Base-by-base conservation (phyloP, 2,888 invertebrate genomes). In the Drosophila imparisetae region DNA sequence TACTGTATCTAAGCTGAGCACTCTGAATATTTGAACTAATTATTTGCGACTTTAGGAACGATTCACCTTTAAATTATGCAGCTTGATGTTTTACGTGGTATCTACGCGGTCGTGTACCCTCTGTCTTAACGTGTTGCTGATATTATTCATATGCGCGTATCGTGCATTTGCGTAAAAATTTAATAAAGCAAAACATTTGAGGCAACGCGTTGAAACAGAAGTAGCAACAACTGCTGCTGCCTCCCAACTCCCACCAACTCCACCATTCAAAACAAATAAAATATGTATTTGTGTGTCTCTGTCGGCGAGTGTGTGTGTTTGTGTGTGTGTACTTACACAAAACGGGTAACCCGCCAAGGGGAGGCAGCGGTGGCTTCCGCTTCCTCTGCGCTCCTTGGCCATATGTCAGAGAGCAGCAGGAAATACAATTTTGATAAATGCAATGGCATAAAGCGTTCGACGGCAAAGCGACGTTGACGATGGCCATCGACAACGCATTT, bases 111-210 rank as follows among this genome's bases (percentile, higher is more conserved):
- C 68, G 18, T 8, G 8, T 11, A n/a, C 24, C 27, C 27, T 15
- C 0, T 7, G 3, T 30, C 27, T 27, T 24, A 27, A 4, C 38
- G 45, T 38, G 27, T 61, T 63, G 48, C 72, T 68, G 57, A 75
- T 85, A 72, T 86, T 86, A 87, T 89, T 89, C 86, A 89, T 87
- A 82, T 81, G 72, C 78, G 82, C 76, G 89, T 78, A 76, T 86
- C 75, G 69, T 67, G 70, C 85, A 78, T 83, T 89, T 86, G 83
- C 76, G 85, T 86, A 85, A 86, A 86, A 86, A 86, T 89, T 86
- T 86, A 86, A 86, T 86, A 86, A 86, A 86, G 81, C 85, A 73
- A 83, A 82, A 74, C 81, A 84, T 69, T 75, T 72, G 75, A 61
- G 73, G 65, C 70, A 68, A 75, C 63, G 60, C 67, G 59, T 54